These are phyloP conservation scores for Choreutis nemorana DNA, from an alignment of 2,888 invertebrate genomes.

Conservation along the genomic window DNA sequence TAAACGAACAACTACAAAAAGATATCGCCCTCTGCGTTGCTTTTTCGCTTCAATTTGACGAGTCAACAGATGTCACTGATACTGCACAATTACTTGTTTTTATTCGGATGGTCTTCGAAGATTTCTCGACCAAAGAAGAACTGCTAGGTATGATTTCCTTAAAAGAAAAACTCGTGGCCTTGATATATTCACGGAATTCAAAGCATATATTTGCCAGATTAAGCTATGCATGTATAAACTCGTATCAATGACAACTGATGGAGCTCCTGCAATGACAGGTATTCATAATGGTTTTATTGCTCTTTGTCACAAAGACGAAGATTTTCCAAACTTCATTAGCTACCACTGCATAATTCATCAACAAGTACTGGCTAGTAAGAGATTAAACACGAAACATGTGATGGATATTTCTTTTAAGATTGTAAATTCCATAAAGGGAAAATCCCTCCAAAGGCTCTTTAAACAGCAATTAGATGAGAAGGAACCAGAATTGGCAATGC, in stretches of 20 bases:
- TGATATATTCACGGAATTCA: slow-evolving; percentile 9
- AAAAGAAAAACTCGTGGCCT: slow-evolving; percentile 13
- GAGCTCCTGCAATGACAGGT: slow-evolving; percentile 12
- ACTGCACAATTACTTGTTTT: slow-evolving; percentile 13
- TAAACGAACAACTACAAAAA: slow-evolving; percentile 11
- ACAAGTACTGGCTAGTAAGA: slow-evolving; percentile 9
- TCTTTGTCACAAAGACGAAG: slow-evolving; percentile 12
- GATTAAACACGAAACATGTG: slow-evolving; percentile 12
- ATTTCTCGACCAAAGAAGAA: slow-evolving; percentile 14
- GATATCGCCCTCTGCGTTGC: slow-evolving; percentile 11
- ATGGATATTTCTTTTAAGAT: slow-evolving; percentile 9
- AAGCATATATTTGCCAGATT: slow-evolving; percentile 10
- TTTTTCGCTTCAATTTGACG: slow-evolving; percentile 12
- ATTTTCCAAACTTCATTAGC: slow-evolving; percentile 12
- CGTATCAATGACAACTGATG: slow-evolving; percentile 14
- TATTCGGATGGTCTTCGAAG: slow-evolving; percentile 14
- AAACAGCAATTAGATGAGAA: slow-evolving; percentile 13
- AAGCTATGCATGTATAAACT: slow-evolving; percentile 14
- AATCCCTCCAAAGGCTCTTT: slow-evolving; percentile 11
- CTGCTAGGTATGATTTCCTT: slow-evolving; percentile 13
- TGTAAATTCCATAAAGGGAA: slow-evolving; percentile 13
- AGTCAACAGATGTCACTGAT: slow-evolving; percentile 14
- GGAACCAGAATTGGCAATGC: slow-evolving; percentile 12
- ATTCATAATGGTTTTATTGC: slow-evolving; percentile 13
- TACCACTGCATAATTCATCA: slow-evolving; percentile 13